phyloP scores from a whole-genome alignment of 1,140 invertebrate species.

The Heliconius nattereri region DNA sequence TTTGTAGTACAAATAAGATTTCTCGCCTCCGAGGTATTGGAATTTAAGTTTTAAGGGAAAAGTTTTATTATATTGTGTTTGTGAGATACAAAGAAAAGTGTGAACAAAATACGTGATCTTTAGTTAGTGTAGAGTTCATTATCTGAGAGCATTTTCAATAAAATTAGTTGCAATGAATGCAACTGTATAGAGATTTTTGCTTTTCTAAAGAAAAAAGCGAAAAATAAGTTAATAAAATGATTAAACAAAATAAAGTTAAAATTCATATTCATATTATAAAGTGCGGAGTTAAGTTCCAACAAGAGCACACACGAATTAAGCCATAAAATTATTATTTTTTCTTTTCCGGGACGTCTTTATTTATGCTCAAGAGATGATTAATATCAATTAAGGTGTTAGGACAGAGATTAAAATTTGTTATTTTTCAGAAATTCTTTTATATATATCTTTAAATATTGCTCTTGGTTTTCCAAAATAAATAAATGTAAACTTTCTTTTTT shows the following conservation, averaged over 20 bases:
- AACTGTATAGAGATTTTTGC: too few species aligned
- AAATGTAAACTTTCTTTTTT: too few species aligned
- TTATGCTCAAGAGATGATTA: neutral
- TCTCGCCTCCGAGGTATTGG: slow-evolving; percentile 14
- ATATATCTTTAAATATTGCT: neutral
- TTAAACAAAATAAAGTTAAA: too few species aligned
- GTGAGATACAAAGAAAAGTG: neutral
- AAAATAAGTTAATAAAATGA: too few species aligned
- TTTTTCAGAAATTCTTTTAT: neutral
- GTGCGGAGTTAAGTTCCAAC: too few species aligned
- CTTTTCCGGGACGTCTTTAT: neutral
- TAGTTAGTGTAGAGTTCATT: neutral
- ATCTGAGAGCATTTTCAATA: neutral
- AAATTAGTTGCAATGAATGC: neutral
- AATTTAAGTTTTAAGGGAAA: slow-evolving; percentile 34
- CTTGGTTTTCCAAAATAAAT: too few species aligned
- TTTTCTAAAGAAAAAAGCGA: too few species aligned
- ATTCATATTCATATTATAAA: too few species aligned
- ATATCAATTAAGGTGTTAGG: neutral
- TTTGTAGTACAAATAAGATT: slow-evolving; percentile 24
- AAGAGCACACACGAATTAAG: too few species aligned
- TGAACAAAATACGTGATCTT: neutral
- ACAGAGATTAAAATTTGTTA: neutral
- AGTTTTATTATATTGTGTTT: slow-evolving; percentile 21
- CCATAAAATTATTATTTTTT: too few species aligned